These are phyloP conservation scores for Erebia epiphron DNA, from an alignment of 2,888 invertebrate species.

Conservation along the genomic window DNA sequence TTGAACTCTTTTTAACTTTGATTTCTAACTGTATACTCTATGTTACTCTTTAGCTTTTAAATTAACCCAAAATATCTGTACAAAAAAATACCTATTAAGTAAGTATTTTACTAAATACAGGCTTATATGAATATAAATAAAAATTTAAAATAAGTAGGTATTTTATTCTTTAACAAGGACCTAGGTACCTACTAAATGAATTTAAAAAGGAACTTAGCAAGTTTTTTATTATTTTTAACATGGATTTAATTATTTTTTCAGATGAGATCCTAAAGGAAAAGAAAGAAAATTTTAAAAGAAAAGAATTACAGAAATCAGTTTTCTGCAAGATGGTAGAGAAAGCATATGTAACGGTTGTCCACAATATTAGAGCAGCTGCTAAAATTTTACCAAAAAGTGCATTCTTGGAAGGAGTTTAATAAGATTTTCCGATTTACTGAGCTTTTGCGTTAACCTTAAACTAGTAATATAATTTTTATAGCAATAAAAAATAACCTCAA, in stretches of 20 bases:
- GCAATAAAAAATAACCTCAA: neutral
- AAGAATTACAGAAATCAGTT: slow-evolving; percentile 46
- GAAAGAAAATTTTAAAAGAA: slow-evolving; percentile 45
- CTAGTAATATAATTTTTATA: neutral
- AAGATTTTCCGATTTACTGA: neutral
- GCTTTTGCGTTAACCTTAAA: neutral
- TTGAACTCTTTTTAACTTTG: too few species aligned
- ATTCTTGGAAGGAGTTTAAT: slow-evolving; percentile 60
- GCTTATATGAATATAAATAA: too few species aligned
- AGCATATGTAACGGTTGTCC: slow-evolving; percentile 59
- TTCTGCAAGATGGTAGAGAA: slow-evolving; percentile 55
- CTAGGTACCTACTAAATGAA: too few species aligned
- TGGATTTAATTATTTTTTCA: slow-evolving; percentile 43
- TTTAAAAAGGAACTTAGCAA: neutral
- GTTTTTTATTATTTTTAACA: neutral
- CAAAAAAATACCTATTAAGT: too few species aligned
- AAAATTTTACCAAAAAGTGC: slow-evolving; percentile 58
- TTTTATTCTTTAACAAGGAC: neutral
- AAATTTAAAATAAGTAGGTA: too few species aligned
- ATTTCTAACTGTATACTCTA: too few species aligned
- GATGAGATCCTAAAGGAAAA: slow-evolving; percentile 50
- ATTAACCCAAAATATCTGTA: neutral
- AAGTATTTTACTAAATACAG: too few species aligned
- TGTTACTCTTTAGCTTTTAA: neutral
- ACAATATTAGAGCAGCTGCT: slow-evolving; percentile 64